Evolutionary conservation across 2,888 invertebrate genomes (phyloP).

Genomic region (Rhyacophila evoluta): DNA sequence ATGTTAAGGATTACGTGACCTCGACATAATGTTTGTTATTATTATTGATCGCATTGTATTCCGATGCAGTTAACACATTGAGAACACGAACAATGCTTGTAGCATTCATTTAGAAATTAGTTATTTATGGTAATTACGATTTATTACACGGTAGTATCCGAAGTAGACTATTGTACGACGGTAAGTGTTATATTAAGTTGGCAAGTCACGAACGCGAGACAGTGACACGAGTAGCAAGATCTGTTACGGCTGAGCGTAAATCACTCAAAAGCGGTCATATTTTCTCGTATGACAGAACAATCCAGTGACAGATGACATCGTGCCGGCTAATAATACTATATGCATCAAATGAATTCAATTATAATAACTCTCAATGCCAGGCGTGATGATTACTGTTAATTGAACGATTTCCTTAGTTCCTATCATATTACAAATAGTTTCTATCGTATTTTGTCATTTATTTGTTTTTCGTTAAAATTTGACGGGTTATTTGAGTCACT

Average conservation of each 20-base stretch:
- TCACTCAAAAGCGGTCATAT: not conserved
- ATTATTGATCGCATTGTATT: too few relatives aligned
- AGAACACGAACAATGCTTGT: too few relatives aligned
- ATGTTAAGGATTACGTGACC: too few relatives aligned
- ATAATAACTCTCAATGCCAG: not conserved
- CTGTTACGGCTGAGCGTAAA: not conserved
- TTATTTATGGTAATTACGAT: not conserved
- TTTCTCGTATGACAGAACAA: slow-evolving; percentile 3
- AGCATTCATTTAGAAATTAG: not conserved
- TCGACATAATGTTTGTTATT: too few relatives aligned
- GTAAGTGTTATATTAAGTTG: not conserved
- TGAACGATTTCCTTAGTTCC: not conserved
- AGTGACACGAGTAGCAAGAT: not conserved
- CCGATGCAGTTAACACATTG: too few relatives aligned
- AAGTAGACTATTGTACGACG: not conserved
- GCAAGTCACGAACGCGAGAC: not conserved
- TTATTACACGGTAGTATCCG: not conserved
- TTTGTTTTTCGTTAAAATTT: too few relatives aligned
- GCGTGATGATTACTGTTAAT: not conserved
- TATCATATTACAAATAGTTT: too few relatives aligned
- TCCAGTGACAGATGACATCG: not conserved
- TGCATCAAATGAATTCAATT: not conserved
- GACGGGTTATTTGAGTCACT: too few relatives aligned
- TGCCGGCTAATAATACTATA: not conserved
- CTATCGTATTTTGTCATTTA: too few relatives aligned